Evolutionary conservation across 2,797 vertebrate genomes (phyloP).

Genomic region (Peromyscus aztecus): DNA sequence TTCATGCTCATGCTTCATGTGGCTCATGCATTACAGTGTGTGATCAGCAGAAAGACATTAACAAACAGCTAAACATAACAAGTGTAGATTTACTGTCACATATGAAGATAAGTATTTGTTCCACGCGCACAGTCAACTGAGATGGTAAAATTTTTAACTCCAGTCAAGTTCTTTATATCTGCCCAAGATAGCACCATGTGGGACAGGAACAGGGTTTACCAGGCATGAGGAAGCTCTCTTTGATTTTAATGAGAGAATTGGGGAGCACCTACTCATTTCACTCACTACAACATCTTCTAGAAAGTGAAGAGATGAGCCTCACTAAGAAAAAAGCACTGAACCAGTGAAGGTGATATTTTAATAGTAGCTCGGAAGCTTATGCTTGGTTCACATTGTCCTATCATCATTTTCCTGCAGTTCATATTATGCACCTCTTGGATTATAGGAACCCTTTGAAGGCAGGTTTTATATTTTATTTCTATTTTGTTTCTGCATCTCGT

Average conservation of each 20-base stretch:
- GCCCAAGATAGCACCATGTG: accelerated
- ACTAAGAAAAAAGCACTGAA: neutral
- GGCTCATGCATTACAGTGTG: neutral
- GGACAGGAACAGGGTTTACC: too few species aligned
- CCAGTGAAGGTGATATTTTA: neutral
- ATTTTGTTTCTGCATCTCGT: conserved; percentile 4
- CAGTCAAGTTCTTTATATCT: neutral
- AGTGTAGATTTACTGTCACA: neutral
- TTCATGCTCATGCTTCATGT: neutral
- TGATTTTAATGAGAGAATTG: neutral
- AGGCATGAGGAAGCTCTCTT: neutral
- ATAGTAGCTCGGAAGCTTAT: neutral
- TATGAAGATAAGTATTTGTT: neutral
- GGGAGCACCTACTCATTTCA: neutral
- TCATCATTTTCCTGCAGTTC: neutral
- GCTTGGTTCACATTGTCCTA: neutral
- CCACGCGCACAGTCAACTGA: neutral
- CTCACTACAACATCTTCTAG: neutral
- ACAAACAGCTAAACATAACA: neutral
- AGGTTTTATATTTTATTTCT: neutral
- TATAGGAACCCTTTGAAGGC: neutral
- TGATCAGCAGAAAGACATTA: neutral
- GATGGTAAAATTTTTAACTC: neutral
- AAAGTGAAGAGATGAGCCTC: neutral
- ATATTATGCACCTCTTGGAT: neutral